Base-by-base conservation (phyloP, 2,797 vertebrate genomes). In the Onychomys arenicola region DNA sequence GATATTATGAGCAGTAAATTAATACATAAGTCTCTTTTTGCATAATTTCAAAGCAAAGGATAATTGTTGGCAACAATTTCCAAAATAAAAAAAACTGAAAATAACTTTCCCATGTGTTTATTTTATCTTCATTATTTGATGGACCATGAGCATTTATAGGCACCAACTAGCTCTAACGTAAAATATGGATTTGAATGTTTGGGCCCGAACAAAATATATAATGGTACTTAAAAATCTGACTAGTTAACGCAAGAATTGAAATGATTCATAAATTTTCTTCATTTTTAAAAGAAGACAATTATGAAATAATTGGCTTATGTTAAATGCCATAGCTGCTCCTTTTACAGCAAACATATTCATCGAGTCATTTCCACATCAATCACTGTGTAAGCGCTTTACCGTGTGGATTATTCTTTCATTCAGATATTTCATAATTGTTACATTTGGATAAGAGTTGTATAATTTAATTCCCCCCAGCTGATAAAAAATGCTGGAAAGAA, bases 111-210 rank as follows among this genome's bases (percentile, higher is more conserved):
- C 27, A 63, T 52, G 14, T 61, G 34, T 87, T 63, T 84, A 9
- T 78, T 96, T 85, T 43, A 37, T 90, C 94, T 86, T 87, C 6
- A 69, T 82, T 75, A 71, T 80, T 89, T 81, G 61, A 2, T 77
- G 78, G 12, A 17, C 71, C 17, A 19, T 87, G 1, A 89, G 9
- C 16, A 91, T 75, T 94, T 77, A 13, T 4, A 86, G 61, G 16
- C 1, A 61, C 21, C 52, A 67, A 6, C 19, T 16, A 80, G 75
- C 25, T 90, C 27, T 81, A 65, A 94, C 71, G 16, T 52, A 52
- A 52, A 52, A 17, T 25, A 46, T 85, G 14, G 71, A 85, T 95
- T 94, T 55, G 71, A 80, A 52, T 84, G 29, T 52, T 29, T 61
- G 14, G 5, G n/a, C 8, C 8, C 82, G 37, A 95, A 63, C 4